phyloP scores from a whole-genome alignment of 1,140 invertebrate genomes.

The Archivesica marissinica region DNA sequence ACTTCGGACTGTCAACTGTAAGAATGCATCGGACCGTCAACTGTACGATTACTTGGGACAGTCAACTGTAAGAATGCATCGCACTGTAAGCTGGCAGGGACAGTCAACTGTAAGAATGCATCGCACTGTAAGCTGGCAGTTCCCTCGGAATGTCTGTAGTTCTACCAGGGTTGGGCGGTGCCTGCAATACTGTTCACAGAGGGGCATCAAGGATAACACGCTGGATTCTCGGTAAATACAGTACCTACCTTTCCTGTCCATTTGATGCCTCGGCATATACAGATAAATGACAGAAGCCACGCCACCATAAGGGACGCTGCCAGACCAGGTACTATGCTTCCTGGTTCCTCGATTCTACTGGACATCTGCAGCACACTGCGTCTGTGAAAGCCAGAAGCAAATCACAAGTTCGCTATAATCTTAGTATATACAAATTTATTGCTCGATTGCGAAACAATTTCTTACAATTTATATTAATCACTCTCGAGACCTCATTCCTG shows the following conservation, averaged over 20 bases:
- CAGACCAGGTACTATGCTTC: conserved; percentile 10
- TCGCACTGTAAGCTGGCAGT: not conserved
- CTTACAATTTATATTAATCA: too few relatives aligned
- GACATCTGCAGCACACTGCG: conserved; percentile 36
- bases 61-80: too few relatives aligned
- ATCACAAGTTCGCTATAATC: too few relatives aligned
- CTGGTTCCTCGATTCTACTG: conserved; percentile 37
- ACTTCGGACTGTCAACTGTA: too few relatives aligned
- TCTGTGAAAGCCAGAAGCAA: too few relatives aligned
- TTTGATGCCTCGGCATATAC: conserved; percentile 23
- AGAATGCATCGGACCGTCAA: too few relatives aligned
- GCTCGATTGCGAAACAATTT: too few relatives aligned
- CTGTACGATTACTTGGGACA: too few relatives aligned
- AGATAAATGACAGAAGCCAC: conserved; percentile 25
- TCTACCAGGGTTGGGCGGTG: not conserved
- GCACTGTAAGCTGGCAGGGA: too few relatives aligned
- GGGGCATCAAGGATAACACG: not conserved
- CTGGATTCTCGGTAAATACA: not conserved
- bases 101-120: not conserved
- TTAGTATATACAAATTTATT: too few relatives aligned
- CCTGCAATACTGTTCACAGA: not conserved
- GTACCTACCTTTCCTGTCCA: conserved; percentile 46
- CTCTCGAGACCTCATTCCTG: too few relatives aligned
- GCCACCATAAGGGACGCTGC: conserved; percentile 26
- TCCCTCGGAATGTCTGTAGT: not conserved